Evolutionary conservation across 35 echinoderm and acorn worm genomes (phyloP), one percentile per base, ranked within the genome.

Genomic region (Eucidaris tribuloides): DNA sequence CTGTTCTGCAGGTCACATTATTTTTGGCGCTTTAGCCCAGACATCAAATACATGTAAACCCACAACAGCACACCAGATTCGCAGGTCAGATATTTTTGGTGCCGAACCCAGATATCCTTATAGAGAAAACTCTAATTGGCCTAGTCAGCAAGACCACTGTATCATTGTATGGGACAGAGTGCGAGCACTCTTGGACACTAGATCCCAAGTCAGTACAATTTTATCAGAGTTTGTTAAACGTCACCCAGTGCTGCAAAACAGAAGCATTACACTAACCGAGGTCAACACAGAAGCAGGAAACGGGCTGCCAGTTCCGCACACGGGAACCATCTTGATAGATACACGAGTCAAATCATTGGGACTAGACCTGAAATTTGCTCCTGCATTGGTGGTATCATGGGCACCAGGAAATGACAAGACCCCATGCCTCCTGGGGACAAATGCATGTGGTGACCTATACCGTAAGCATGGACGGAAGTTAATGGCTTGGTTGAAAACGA

Each of bases 121-220:
- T 42, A 72, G 66, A 40, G 4, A 63, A 46, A 27, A 7, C 42
- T 3, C 19, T 84, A n/a, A 11, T 36, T 84, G n/a, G n/a, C n/a
- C n/a, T n/a, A n/a, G n/a, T n/a, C n/a, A n/a, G n/a, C n/a, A n/a
- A n/a, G n/a, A n/a, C n/a, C n/a, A n/a, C n/a, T n/a, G n/a, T n/a
- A n/a, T n/a, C n/a, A n/a, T n/a, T n/a, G n/a, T n/a, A n/a, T 0
- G 60, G 23, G 11, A 71, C 19, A 24, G 32, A 3, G 9, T 42
- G 52, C 11, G 13, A 44, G 82, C 82, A 5, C 4, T 84, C 2
- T 28, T 84, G n/a, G 82, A 71, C 28, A 84, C 59, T 4, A 45
- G 82, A 5, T 84, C 82, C 9, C 58, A 84, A 33, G 82, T 84
- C 2, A 70, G 60, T 2, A 70, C 58, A 1, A 50, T 84, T 7